Evolutionary conservation across 2,113 vertebrate species (phyloP), one percentile per base, ranked within the genome.

Genomic region (Nibea coibor): DNA sequence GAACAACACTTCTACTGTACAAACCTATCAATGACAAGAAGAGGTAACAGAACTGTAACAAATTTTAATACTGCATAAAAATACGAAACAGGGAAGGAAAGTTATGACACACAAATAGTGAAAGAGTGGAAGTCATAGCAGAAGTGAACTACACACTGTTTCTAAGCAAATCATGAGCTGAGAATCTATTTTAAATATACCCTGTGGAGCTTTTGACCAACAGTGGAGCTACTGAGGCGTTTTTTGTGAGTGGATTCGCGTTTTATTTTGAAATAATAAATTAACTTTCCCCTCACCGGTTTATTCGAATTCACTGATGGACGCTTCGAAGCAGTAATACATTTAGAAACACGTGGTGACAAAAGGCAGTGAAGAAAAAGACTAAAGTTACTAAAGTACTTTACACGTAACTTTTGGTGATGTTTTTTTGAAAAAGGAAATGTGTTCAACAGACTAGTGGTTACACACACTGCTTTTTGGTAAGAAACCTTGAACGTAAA

Each of bases 51-150:
- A 43, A 26, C 26, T 16, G 4, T 67, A 61, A 79, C 17, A 31
- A 75, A 66, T 35, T 1, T 15, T 64, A 45, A 78, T 59, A 75
- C 70, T 61, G 20, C 11, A 53, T 58, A 64, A 47, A 65, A 48
- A 42, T 17, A 56, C 31, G 14, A 50, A 26, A 47, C 8, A 12
- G 31, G 45, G 24, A 16, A 39, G 4, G 3, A 14, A 5, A 10
- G 2, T 54, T 43, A 4, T 26, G 57, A 8, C 3, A 67, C 62
- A 59, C 28, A 57, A 57, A 47, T 39, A 54, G 17, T n/a, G 16
- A 54, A 24, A 69, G 9, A 1, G 4, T 17, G 26, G n/a, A 47
- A 63, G 35, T 39, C 35, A 39, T 39, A 39, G 7, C 8, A 56
- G 26, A 54, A 10, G 22, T 17, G 16, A 68, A 64, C 47, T 12